Percentiles rank a stretch among this genome's conserved stretches.
phyloP scores from a whole-genome alignment of 2,888 invertebrate genomes.

The Zygogramma bicolorata region DNA sequence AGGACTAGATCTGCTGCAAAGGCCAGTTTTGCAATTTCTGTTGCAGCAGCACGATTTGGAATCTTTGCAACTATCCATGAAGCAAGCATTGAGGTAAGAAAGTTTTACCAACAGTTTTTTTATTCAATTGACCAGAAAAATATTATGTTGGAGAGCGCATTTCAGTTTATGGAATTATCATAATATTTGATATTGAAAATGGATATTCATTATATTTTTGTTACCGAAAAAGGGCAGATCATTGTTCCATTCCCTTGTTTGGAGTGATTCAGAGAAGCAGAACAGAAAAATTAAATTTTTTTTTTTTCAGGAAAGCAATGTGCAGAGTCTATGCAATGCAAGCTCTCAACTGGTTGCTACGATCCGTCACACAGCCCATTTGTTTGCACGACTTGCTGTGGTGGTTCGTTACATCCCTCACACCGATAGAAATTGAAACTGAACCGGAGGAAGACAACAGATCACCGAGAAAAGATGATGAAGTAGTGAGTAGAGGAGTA shows the following conservation, averaged over 20 bases:
- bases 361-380: constrained; percentile 90
- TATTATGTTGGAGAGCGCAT: no score
- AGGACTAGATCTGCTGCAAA: constrained; percentile 73
- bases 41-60: constrained; percentile 88
- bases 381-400: constrained; percentile 95
- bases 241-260: no score
- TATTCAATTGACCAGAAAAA: not conserved
- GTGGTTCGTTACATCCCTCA: constrained; percentile 94
- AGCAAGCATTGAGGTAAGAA: constrained; percentile 79
- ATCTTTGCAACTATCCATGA: constrained; percentile 86
- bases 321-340: constrained; percentile 91
- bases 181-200: no score
- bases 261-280: no score
- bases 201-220: no score
- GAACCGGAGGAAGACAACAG: constrained; percentile 72
- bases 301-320: constrained; percentile 73
- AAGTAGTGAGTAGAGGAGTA: constrained; percentile 55
- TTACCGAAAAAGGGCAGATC: no score
- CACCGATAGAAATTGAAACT: constrained; percentile 69
- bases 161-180: no score
- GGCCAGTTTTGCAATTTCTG: constrained; percentile 91
- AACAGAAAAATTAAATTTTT: no score
- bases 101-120: not conserved
- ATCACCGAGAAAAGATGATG: constrained; percentile 63
- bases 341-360: constrained; percentile 94